phyloP scores from a whole-genome alignment of 2,797 vertebrate genomes.

The Cercopithecus mitis region DNA sequence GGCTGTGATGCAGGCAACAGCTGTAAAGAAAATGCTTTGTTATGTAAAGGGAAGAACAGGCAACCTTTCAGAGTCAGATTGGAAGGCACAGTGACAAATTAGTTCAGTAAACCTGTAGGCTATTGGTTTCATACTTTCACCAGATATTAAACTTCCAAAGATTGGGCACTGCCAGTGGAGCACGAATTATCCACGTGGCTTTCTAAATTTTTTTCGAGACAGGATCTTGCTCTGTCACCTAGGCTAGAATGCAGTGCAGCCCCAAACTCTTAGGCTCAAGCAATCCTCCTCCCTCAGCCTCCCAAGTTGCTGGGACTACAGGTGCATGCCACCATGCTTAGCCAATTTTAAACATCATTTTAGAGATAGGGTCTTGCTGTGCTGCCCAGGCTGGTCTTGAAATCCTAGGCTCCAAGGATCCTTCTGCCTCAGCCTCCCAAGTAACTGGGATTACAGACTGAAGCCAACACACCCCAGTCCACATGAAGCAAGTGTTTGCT shows the following conservation, averaged over 20 bases:
- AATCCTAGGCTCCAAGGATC: not conserved
- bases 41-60: not conserved
- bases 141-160: not conserved
- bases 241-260: not conserved
- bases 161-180: not conserved
- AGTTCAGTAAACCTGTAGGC: not conserved
- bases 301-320: not conserved
- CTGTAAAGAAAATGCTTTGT: conserved; percentile 16
- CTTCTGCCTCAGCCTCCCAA: not conserved
- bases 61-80: not conserved
- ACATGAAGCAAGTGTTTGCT: not conserved
- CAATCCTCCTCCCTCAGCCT: not conserved
- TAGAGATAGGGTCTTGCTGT: not conserved
- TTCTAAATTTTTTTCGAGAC: not conserved
- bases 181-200: fast-evolving
- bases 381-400: not conserved
- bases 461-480: not conserved
- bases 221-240: not conserved
- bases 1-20: not conserved
- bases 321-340: not conserved
- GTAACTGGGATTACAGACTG: not conserved
- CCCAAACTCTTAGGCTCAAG: not conserved
- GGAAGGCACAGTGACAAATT: not conserved
- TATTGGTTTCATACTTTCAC: not conserved
- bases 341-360: not conserved